Evolutionary conservation across 2,113 vertebrate genomes (phyloP).

Genomic region (Anseranas semipalmata): DNA sequence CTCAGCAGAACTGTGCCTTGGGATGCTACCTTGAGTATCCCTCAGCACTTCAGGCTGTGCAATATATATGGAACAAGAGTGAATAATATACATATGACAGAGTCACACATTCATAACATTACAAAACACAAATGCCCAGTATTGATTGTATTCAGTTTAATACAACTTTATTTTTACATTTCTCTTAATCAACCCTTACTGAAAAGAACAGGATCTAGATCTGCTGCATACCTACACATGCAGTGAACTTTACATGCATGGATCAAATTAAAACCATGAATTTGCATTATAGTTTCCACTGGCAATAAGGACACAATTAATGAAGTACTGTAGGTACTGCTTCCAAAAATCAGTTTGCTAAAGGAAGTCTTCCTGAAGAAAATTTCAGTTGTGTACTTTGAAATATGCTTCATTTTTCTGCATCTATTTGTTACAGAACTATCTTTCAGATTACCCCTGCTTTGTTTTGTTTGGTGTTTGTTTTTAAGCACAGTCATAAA

Average conservation of each 20-base stretch:
- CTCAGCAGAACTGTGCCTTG: background rate
- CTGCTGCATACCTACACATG: background rate
- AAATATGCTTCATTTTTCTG: constrained; percentile 24
- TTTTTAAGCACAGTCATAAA: constrained; percentile 42
- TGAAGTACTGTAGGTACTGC: background rate
- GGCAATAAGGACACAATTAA: background rate
- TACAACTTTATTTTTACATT: background rate
- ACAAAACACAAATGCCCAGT: background rate
- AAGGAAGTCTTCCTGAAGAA: background rate
- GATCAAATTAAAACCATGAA: background rate
- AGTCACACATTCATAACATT: background rate
- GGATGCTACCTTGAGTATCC: background rate
- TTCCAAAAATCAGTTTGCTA: background rate
- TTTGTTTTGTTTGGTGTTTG: constrained; percentile 27
- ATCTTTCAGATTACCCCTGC: constrained; percentile 2
- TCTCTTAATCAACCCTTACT: background rate
- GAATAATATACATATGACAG: background rate
- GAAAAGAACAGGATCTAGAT: background rate
- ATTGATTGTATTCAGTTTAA: background rate
- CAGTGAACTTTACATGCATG: background rate
- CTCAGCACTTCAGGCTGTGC: background rate
- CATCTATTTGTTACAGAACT: constrained; percentile 11
- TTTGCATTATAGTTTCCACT: background rate
- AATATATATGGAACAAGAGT: background rate
- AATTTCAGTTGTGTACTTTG: background rate